A percentile compares a stretch with the other conserved stretches of the same genome.
These are phyloP conservation scores for Palythoa grandiflora DNA, from an alignment of 92 coral and sea anemone genomes.

Conservation along the genomic window DNA sequence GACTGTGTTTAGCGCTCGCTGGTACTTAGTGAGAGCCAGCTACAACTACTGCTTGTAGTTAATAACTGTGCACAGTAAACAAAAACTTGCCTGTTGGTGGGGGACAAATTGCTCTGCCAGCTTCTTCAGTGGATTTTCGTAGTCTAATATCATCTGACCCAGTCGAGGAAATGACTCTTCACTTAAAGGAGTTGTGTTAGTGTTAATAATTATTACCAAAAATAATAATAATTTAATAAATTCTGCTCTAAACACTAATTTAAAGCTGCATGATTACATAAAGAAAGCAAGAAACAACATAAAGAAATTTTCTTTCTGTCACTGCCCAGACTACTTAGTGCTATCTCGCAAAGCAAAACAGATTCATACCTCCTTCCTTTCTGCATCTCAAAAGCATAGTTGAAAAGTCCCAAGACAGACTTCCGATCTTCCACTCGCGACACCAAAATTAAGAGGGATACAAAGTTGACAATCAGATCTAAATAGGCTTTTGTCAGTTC, in stretches of 20 bases:
- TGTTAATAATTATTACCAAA: no score
- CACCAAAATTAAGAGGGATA: conserved; percentile 89
- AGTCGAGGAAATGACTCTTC: conserved; percentile 97
- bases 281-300: background rate
- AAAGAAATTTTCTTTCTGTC: background rate
- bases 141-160: conserved; percentile 95
- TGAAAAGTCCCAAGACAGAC: conserved; percentile 94
- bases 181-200: conserved; percentile 44
- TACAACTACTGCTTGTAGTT: no score
- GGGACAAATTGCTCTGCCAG: conserved; percentile 97
- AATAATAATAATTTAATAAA: no score
- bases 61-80: no score
- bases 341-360: background rate
- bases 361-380: conserved; percentile 91
- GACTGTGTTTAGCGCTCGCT: no score
- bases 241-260: no score
- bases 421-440: conserved; percentile 97
- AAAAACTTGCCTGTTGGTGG: conserved; percentile 86
- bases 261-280: no score
- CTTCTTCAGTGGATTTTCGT: conserved; percentile 93
- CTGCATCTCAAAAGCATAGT: conserved; percentile 95
- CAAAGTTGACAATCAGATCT: conserved; percentile 88
- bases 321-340: background rate
- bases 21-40: no score
- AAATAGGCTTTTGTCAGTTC: conserved; percentile 92